Evolutionary conservation across 2,888 invertebrate species (phyloP), one percentile per base, ranked within the genome.

Genomic region (Coenonympha glycerion): DNA sequence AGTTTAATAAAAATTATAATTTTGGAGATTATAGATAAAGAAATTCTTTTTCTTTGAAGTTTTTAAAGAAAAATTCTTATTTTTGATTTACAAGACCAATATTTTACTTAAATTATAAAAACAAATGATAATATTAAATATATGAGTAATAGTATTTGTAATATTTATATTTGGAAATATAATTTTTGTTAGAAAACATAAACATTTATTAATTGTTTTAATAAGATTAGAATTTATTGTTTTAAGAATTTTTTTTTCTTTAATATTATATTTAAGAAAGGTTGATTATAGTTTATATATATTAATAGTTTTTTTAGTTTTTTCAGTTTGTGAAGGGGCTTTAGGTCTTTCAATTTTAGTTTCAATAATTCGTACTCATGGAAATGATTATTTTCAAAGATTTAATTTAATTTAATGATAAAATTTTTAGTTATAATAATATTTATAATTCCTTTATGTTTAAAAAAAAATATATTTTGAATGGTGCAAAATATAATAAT

Each of bases 1-100:
- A 91, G 89, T 91, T 91, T 90, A 36, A 78, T 59, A 78, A 91
- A 79, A 91, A 91, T 90, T 85, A 89, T 90, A 91, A 90, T 91
- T 91, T 91, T 91, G 90, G 90, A 88, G 87, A 90, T 91, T 91
- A 90, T 89, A 69, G 88, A 89, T 85, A 87, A 82, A 84, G 77
- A 75, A 6, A 49, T 66, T 76, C 78, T 87, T 90, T 89, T 88
- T 86, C 81, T 84, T 87, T 90, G 88, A 89, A 86, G 85, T 87
- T 90, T 89, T 88, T 86, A 89, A 90, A 89, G 75, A 76, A 67
- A n/a, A 53, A 46, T 60, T 75, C 77, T 88, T 89, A 89, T 77
- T 82, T 87, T 89, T 90, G 89, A 65, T 89, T 91, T 91, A 91
- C 90, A 91, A 91, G 88, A 91, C 87, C 89, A 90, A 88, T 87